phyloP scores from a whole-genome alignment of 2,113 vertebrate species.

The Leptocoma aspasia region DNA sequence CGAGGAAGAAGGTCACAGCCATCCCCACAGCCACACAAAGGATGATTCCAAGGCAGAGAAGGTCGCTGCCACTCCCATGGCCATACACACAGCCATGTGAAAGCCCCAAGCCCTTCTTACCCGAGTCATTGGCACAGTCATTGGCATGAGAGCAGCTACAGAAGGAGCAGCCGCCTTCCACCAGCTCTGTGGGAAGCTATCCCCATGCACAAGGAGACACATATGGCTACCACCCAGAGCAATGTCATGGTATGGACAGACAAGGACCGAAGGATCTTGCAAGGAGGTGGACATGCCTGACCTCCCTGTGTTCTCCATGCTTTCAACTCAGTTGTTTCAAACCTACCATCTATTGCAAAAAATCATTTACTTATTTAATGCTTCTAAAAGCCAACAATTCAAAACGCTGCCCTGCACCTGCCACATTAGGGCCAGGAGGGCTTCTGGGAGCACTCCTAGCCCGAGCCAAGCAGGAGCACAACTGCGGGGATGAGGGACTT shows the following conservation, averaged over 20 bases:
- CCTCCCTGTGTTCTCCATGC: not conserved
- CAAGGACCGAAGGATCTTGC: not conserved
- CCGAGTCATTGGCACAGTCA: not conserved
- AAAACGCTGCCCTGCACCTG: not conserved
- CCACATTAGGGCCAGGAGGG: accelerated
- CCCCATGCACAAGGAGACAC: not conserved
- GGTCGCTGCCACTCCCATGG: not conserved
- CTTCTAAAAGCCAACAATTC: not conserved
- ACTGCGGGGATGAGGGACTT: not conserved
- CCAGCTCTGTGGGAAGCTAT: not conserved
- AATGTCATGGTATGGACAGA: not conserved
- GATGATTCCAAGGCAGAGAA: not conserved
- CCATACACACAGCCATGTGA: not conserved
- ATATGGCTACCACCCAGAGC: accelerated
- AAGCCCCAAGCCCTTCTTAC: not conserved
- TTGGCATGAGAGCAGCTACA: not conserved
- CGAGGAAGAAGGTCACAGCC: not conserved
- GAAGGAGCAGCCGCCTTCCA: not conserved
- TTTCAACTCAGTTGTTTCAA: not conserved
- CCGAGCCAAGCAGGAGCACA: not conserved
- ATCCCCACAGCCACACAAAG: not conserved
- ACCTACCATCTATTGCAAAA: not conserved
- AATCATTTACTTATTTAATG: not conserved
- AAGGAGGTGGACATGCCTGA: not conserved
- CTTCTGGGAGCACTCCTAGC: not conserved